Conservation (phyloP, 2,797 vertebrate species). For the Spinus pinus region DNA sequence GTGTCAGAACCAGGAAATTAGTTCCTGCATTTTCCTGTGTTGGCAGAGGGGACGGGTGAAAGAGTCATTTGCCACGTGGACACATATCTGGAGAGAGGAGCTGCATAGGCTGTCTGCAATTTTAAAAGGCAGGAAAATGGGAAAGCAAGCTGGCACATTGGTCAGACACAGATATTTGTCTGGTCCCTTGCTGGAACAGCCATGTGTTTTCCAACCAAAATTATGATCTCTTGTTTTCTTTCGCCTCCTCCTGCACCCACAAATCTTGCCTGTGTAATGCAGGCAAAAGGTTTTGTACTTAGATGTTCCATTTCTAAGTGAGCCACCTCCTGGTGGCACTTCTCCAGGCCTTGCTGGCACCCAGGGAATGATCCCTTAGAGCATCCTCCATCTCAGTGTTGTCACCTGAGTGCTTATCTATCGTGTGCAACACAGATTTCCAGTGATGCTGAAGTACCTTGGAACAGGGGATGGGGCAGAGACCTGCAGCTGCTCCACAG, state of each 20-base stretch:
- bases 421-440: fast-evolving
- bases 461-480: not conserved
- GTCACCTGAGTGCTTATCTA: not conserved
- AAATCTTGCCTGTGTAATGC: not conserved
- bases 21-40: not conserved
- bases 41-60: not conserved
- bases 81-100: fast-evolving
- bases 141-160: not conserved
- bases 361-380: not conserved
- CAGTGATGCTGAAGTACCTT: not conserved
- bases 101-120: not conserved
- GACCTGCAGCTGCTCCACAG: not conserved
- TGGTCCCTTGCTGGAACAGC: not conserved
- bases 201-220: not conserved
- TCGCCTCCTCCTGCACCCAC: too few species aligned
- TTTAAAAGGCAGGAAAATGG: not conserved
- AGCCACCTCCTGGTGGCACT: not conserved
- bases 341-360: not conserved
- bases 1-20: not conserved
- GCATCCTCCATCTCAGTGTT: not conserved
- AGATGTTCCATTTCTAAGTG: not conserved
- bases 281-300: not conserved
- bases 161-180: not conserved
- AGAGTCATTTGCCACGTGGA: not conserved
- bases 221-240: fast-evolving